These are phyloP conservation scores for Chionis minor DNA, from an alignment of 2,113 vertebrate species.

Conservation along the genomic window DNA sequence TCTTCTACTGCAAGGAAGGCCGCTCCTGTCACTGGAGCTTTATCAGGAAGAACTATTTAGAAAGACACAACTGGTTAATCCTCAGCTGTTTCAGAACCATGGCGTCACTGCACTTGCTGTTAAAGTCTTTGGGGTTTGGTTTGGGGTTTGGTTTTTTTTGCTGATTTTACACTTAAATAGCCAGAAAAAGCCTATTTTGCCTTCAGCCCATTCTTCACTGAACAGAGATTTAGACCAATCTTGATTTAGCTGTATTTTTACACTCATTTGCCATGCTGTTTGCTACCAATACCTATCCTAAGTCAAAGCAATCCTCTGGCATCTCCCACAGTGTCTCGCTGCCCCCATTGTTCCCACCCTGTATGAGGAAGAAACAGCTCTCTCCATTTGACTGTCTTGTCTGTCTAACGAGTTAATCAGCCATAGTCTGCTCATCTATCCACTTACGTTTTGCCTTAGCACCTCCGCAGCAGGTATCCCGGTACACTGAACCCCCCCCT, in stretches of 20 bases:
- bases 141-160: neutral
- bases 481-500: rapidly evolving
- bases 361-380: rapidly evolving
- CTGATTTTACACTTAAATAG: neutral
- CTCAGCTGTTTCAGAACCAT: neutral
- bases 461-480: neutral
- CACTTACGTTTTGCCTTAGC: neutral
- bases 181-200: neutral
- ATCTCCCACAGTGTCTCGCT: neutral
- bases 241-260: neutral
- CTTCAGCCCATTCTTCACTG: neutral
- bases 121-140: neutral
- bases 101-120: neutral
- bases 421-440: neutral
- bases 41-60: neutral
- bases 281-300: neutral
- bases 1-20: neutral
- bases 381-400: neutral
- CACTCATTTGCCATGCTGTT: neutral
- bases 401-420: neutral
- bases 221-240: neutral
- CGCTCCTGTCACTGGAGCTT: neutral
- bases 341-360: neutral
- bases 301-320: neutral
- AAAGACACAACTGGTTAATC: neutral